A percentile compares a stretch with the other conserved stretches of the same genome.
Conservation (phyloP, 2,113 vertebrate species). For the Tupaia chinensis region DNA sequence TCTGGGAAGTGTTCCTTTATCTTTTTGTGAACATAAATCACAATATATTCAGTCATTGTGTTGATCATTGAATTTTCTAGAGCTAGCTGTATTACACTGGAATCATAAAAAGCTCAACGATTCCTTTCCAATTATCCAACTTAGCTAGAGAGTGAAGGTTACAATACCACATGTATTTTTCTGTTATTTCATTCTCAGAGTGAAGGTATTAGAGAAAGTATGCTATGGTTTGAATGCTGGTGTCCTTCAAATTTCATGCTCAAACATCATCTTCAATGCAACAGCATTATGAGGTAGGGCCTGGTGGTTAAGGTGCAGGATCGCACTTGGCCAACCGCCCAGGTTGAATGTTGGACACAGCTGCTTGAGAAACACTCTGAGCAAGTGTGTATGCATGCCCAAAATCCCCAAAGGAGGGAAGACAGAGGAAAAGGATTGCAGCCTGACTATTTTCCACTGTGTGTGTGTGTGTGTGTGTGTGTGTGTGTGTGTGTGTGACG, state of each 20-base stretch:
- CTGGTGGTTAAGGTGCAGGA: too few species aligned
- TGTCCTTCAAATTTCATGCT: neutral
- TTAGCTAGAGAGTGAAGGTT: neutral
- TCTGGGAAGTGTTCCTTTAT: neutral
- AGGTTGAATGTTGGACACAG: too few species aligned
- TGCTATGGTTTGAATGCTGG: neutral
- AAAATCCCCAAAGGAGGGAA: too few species aligned
- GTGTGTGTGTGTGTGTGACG: too few species aligned
- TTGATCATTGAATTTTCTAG: neutral
- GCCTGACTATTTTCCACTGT: too few species aligned
- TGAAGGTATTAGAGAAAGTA: neutral
- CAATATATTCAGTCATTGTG: neutral
- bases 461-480: too few species aligned
- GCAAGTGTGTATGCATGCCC: too few species aligned
- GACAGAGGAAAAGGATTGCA: too few species aligned
- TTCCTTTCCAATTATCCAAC: neutral
- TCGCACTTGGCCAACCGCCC: too few species aligned
- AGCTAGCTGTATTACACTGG: neutral
- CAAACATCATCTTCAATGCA: too few species aligned
- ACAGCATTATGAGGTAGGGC: neutral
- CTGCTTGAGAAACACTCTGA: too few species aligned
- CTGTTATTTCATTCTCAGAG: constrained; percentile 18
- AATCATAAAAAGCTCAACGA: constrained; percentile 37
- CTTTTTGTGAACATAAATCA: neutral
- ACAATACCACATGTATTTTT: neutral